Base-by-base conservation (phyloP, 2,888 invertebrate species). In the Machimus rusticus region DNA sequence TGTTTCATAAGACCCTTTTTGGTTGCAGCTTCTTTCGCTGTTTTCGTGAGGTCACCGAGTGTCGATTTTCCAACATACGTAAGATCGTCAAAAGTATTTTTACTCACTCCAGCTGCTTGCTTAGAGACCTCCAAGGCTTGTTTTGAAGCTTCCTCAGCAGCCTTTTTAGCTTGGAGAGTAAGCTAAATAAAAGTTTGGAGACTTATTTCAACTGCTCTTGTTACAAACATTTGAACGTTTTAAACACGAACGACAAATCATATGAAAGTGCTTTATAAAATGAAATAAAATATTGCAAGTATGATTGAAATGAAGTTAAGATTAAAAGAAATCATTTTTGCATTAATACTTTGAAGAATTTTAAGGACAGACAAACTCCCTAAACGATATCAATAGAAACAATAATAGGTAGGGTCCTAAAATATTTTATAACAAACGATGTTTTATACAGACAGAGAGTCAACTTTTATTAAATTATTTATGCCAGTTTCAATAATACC, bases 11-110 rank as follows among this genome's bases (percentile, higher is more conserved):
- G 93, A 88, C 97, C 97, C 91, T 97, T 97, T 91, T 98, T 98
- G 0, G 96, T 94, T 3, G 96, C 98, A 1, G 94, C 97, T 93
- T 98, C 97, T 90, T 98, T 97, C 1, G 98, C 98, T 90, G 97
- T 97, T 93, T 98, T 98, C 0, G 98, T 98, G 23, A 98, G 93
- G 92, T 98, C 98, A 0, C 97, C 98, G 74, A 98, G 93, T 0
- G 98, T 97, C 39, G 96, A 97, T 92, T 97, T 97, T n/a, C 97
- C 96, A 5, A 98, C 97, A 90, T 97, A 97, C 0, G 97, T 96
- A 34, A 98, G 93, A 91, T 98, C 98, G 88, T 98, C 98, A 5
- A 98, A 93, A 0, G 98, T 98, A 90, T 97, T 97, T 91, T 97
- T 97, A 90, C 97, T 97, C 12, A 96, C 97, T 8, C 96, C 97